phyloP scores from a whole-genome alignment of 2,113 vertebrate genomes.

The Abramis brama region DNA sequence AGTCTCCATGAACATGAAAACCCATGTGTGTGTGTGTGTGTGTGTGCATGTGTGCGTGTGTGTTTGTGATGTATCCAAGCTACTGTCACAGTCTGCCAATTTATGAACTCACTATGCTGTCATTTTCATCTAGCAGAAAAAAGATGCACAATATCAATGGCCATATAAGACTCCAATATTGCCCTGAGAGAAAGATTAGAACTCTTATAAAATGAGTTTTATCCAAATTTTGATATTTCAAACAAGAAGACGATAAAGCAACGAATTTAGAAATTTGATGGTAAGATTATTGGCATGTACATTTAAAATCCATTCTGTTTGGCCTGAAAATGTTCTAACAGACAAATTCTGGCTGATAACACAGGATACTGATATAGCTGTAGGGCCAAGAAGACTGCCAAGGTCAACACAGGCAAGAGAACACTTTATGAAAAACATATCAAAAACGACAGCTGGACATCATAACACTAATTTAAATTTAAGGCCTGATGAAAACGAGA shows the following conservation, averaged over 20 bases:
- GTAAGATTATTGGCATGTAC: conserved; percentile 45
- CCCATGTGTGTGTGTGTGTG: neutral
- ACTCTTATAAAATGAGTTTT: neutral
- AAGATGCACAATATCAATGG: neutral
- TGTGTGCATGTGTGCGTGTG: neutral
- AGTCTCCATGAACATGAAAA: too few species aligned
- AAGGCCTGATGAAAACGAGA: conserved; percentile 35
- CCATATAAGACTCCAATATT: neutral
- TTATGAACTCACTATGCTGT: neutral
- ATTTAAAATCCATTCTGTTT: conserved; percentile 41
- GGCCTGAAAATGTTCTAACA: conserved; percentile 37
- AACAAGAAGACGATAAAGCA: conserved; percentile 21
- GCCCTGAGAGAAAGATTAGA: neutral
- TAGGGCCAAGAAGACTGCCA: conserved; percentile 51
- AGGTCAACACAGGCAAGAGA: conserved; percentile 52
- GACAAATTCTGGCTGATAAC: conserved; percentile 52
- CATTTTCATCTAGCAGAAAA: neutral
- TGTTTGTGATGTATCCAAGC: neutral
- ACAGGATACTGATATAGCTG: conserved; percentile 49
- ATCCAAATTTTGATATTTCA: neutral
- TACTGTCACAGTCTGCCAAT: neutral
- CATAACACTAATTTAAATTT: conserved; percentile 48
- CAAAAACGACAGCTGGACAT: conserved; percentile 48
- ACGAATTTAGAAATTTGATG: conserved; percentile 25
- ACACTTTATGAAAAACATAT: conserved; percentile 55